Percentiles rank a stretch among this genome's conserved stretches.
These are phyloP conservation scores for Cettia cetti DNA, from an alignment of 2,113 vertebrate species.

Conservation along the genomic window DNA sequence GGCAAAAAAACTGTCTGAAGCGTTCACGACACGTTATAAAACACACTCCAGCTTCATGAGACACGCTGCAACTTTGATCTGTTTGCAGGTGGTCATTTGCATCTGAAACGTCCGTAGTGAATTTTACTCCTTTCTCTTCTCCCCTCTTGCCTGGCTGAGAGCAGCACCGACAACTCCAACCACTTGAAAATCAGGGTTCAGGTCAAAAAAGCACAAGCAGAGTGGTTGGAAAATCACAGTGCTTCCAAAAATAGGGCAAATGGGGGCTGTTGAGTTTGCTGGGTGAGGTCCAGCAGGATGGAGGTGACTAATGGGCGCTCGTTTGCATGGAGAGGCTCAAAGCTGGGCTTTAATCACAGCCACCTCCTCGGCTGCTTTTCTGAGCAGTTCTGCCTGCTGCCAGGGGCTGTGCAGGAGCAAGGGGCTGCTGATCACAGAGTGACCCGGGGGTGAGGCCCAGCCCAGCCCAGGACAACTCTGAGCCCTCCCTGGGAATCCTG, in stretches of 20 bases:
- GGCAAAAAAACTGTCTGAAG: constrained; percentile 14
- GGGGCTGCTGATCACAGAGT: neutral
- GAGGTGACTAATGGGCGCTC: neutral
- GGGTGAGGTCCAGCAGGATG: neutral
- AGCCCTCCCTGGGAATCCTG: neutral
- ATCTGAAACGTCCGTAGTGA: neutral
- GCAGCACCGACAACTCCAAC: neutral
- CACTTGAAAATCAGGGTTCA: neutral
- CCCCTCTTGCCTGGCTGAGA: neutral
- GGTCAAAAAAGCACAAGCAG: neutral
- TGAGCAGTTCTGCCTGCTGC: neutral
- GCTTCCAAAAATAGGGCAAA: neutral
- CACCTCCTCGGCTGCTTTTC: neutral
- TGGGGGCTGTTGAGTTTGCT: neutral
- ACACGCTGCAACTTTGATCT: neutral
- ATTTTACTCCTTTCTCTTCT: neutral
- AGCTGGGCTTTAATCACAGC: neutral
- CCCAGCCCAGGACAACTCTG: neutral
- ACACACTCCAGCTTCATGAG: neutral
- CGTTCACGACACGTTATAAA: neutral
- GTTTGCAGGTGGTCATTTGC: neutral
- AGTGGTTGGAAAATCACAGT: neutral
- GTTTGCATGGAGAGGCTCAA: neutral
- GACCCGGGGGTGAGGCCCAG: neutral
- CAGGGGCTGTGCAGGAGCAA: neutral